Percentiles rank a stretch among this genome's conserved stretches.
These are phyloP conservation scores for Xanthorhoe designata DNA, from an alignment of 2,888 invertebrate species.

Conservation along the genomic window DNA sequence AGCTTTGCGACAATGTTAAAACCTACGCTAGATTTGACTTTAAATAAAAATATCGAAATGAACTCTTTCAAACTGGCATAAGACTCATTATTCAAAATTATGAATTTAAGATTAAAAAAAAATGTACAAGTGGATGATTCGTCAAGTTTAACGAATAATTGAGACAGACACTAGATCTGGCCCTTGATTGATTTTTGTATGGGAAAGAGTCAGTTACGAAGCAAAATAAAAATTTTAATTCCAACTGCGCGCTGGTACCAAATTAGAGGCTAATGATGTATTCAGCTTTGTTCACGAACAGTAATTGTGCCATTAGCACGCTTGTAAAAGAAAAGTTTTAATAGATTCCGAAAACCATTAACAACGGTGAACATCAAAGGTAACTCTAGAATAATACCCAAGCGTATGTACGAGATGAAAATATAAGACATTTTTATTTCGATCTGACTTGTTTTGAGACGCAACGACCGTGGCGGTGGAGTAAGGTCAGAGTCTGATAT, in stretches of 20 bases:
- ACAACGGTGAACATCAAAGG: constrained; percentile 7
- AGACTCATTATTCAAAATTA: background rate
- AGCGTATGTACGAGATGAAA: background rate
- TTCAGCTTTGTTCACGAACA: constrained; percentile 8
- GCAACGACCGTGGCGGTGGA: background rate
- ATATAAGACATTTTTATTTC: background rate
- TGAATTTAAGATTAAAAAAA: background rate
- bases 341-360: constrained; percentile 2
- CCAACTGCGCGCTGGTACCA: background rate
- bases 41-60: background rate
- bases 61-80: background rate
- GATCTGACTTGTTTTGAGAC: background rate
- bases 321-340: constrained; percentile 3
- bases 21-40: constrained; percentile 33
- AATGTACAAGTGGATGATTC: background rate
- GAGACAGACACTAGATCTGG: background rate
- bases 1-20: constrained; percentile 39
- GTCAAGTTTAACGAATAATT: background rate
- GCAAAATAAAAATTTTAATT: background rate
- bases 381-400: background rate
- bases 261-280: constrained; percentile 14
- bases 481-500: background rate
- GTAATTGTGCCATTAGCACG: constrained; percentile 14
- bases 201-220: background rate
- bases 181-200: background rate